Percentiles rank a stretch among this genome's conserved stretches.
Evolutionary conservation across 2,113 vertebrate species (phyloP).

Genomic region (Sciurus niger): DNA sequence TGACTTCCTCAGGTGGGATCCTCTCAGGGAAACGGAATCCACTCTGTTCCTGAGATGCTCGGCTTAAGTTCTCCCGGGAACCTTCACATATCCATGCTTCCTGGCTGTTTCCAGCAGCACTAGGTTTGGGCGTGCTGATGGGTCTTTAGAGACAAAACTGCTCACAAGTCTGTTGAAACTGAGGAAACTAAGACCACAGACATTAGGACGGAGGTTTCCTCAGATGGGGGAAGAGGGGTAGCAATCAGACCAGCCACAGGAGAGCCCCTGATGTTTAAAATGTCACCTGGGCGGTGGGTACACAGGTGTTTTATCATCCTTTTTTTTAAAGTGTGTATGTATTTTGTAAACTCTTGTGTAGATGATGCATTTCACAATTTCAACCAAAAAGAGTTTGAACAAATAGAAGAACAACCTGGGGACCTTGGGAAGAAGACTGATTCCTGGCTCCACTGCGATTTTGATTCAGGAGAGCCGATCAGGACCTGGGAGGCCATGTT

Average conservation of each 20-base stretch:
- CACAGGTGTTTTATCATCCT: background rate
- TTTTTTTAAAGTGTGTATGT: background rate
- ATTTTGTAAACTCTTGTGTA: background rate
- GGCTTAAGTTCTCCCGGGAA: background rate
- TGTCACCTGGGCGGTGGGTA: background rate
- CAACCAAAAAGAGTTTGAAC: background rate
- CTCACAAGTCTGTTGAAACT: background rate
- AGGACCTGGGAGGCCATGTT: background rate
- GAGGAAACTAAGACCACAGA: background rate
- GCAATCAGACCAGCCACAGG: background rate
- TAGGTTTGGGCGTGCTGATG: background rate
- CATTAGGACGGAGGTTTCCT: background rate
- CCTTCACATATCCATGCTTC: background rate
- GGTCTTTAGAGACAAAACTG: background rate
- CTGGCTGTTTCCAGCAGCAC: background rate
- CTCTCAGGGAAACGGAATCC: background rate
- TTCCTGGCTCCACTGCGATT: background rate
- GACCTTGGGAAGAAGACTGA: background rate
- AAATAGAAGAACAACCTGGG: background rate
- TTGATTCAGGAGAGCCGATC: background rate
- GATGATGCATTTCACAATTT: background rate
- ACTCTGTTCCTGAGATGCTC: background rate
- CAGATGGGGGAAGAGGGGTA: background rate
- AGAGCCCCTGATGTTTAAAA: background rate
- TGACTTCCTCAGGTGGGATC: background rate